Percentiles rank a stretch among this genome's conserved stretches.
These are phyloP conservation scores for Ischnus inquisitorius DNA, from an alignment of 2,888 invertebrate species.

Conservation along the genomic window DNA sequence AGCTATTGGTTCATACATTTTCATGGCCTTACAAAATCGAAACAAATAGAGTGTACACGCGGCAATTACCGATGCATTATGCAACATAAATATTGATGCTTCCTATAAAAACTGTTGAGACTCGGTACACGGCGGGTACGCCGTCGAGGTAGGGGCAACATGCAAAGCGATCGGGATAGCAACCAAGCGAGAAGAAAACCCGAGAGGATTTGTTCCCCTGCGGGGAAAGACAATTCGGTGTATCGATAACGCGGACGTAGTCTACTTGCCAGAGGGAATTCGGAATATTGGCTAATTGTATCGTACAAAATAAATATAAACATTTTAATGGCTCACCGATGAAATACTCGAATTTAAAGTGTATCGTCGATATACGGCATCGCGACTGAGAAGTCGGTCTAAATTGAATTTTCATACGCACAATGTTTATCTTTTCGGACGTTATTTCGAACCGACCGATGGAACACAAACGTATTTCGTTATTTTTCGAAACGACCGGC, in stretches of 20 bases:
- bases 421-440: neutral
- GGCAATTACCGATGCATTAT: constrained; percentile 85
- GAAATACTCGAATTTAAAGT: constrained; percentile 22
- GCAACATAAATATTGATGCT: constrained; percentile 85
- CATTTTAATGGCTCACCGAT: constrained; percentile 38
- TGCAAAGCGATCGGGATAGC: constrained; percentile 79
- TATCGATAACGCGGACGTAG: constrained; percentile 39
- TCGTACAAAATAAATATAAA: constrained; percentile 36
- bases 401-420: neutral
- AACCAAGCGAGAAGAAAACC: constrained; percentile 66
- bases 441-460: neutral
- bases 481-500: neutral
- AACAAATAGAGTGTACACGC: constrained; percentile 85
- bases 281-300: constrained; percentile 52
- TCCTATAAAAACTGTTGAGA: constrained; percentile 82
- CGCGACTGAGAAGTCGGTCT: neutral
- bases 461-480: neutral
- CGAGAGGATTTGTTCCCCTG: constrained; percentile 68
- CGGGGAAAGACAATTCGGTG: constrained; percentile 44
- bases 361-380: constrained; percentile 20
- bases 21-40: constrained; percentile 85
- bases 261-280: constrained; percentile 19
- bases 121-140: constrained; percentile 72
- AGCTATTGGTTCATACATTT: constrained; percentile 84
- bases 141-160: constrained; percentile 74